These are phyloP conservation scores for Oppia nitens DNA, from an alignment of 1,140 invertebrate species.

Conservation along the genomic window DNA sequence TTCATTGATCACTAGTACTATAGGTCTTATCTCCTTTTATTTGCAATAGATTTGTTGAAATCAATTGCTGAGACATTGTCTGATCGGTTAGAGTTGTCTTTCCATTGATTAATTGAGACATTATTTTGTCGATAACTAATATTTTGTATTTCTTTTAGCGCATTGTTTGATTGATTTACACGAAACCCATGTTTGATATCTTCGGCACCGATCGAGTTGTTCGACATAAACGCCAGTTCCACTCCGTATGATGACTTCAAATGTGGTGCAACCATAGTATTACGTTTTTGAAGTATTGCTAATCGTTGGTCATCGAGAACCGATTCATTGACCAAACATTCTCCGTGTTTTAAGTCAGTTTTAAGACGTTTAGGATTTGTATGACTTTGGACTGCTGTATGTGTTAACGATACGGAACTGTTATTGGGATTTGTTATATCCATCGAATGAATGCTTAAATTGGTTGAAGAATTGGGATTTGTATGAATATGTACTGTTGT, in stretches of 20 bases:
- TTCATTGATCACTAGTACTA: no score
- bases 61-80: no score
- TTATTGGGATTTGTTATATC: not conserved
- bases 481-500: not conserved
- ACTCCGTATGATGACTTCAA: conserved; percentile 72
- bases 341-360: conserved; percentile 40
- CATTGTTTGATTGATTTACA: not conserved
- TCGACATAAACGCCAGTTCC: conserved; percentile 43
- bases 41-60: no score
- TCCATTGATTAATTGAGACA: no score
- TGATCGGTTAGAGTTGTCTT: no score
- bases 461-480: not conserved
- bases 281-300: conserved; percentile 56
- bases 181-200: not conserved
- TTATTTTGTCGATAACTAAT: not conserved
- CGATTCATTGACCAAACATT: conserved; percentile 14
- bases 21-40: no score
- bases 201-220: not conserved
- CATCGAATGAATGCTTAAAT: not conserved
- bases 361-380: conserved; percentile 54
- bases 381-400: not conserved
- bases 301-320: conserved; percentile 31
- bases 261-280: conserved; percentile 69
- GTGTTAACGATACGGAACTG: not conserved
- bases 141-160: not conserved